phyloP scores from a whole-genome alignment of 1,140 invertebrate species.

The Harlomillsia oculata region DNA sequence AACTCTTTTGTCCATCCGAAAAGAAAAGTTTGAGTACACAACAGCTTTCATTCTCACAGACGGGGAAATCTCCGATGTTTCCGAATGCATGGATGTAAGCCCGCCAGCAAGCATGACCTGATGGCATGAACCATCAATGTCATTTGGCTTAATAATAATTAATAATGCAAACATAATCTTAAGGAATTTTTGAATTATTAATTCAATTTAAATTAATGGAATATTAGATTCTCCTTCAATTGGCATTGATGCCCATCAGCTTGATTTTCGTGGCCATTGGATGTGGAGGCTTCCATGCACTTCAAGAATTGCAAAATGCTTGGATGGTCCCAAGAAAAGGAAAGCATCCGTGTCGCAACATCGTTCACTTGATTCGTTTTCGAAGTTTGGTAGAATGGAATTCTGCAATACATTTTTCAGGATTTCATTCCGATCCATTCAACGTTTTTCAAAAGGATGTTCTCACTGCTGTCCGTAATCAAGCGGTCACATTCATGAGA shows the following conservation, averaged over 20 bases:
- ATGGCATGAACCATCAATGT: too few species aligned
- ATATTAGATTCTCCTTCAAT: too few species aligned
- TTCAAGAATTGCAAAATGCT: conserved; percentile 9
- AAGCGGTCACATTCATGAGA: conserved; percentile 3
- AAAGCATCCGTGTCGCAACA: conserved; percentile 14
- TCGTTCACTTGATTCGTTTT: conserved; percentile 19
- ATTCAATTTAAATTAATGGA: too few species aligned
- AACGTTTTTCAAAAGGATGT: conserved; percentile 22
- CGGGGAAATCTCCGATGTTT: conserved; percentile 5
- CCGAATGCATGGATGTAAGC: neutral
- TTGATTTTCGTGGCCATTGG: conserved; percentile 21
- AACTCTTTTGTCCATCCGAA: conserved; percentile 1
- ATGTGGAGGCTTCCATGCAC: conserved; percentile 3
- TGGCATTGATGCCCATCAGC: conserved; percentile 16
- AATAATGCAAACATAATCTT: too few species aligned
- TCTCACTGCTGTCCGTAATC: conserved; percentile 13
- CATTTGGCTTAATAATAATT: too few species aligned
- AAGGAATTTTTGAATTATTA: too few species aligned
- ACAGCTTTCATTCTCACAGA: conserved; percentile 5
- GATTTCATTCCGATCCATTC: conserved; percentile 4
- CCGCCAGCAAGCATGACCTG: too few species aligned
- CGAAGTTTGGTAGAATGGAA: conserved; percentile 18
- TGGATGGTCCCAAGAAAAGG: conserved; percentile 15
- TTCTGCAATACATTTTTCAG: conserved; percentile 10
- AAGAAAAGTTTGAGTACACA: conserved; percentile 1